These are phyloP conservation scores for Gila robusta DNA, from an alignment of 2,797 vertebrate species.

Conservation along the genomic window DNA sequence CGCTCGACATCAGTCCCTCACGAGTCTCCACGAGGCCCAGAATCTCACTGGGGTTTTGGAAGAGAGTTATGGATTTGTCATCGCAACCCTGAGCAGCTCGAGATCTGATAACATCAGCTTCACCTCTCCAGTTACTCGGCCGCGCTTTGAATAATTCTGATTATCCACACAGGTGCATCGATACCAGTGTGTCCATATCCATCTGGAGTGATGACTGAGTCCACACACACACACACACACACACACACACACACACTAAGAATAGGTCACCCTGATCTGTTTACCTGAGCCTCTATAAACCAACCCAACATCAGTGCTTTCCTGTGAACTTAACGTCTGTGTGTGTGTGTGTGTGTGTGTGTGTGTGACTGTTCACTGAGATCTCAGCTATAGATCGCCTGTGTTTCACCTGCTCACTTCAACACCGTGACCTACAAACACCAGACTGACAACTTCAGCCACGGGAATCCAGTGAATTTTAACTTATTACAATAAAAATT, in stretches of 20 bases:
- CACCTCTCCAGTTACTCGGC: constrained; percentile 56
- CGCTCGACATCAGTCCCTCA: background rate
- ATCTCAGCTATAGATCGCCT: too few relatives aligned
- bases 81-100: constrained; percentile 21
- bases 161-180: constrained; percentile 61
- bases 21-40: background rate
- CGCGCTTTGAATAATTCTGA: constrained; percentile 62
- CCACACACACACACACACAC: constrained; percentile 27
- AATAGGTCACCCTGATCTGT: background rate
- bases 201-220: constrained; percentile 54
- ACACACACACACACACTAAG: background rate
- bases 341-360: background rate
- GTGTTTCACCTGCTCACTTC: too few relatives aligned
- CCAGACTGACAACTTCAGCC: too few relatives aligned
- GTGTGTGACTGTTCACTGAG: too few relatives aligned
- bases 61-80: constrained; percentile 31
- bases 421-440: too few relatives aligned
- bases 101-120: constrained; percentile 55
- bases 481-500: too few relatives aligned
- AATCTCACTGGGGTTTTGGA: background rate
- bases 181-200: constrained; percentile 43
- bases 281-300: constrained; percentile 6
- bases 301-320: background rate
- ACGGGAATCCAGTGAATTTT: too few relatives aligned
- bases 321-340: background rate